These are phyloP conservation scores for Rhyacophila evoluta DNA, from an alignment of 2,888 invertebrate species.

Conservation along the genomic window DNA sequence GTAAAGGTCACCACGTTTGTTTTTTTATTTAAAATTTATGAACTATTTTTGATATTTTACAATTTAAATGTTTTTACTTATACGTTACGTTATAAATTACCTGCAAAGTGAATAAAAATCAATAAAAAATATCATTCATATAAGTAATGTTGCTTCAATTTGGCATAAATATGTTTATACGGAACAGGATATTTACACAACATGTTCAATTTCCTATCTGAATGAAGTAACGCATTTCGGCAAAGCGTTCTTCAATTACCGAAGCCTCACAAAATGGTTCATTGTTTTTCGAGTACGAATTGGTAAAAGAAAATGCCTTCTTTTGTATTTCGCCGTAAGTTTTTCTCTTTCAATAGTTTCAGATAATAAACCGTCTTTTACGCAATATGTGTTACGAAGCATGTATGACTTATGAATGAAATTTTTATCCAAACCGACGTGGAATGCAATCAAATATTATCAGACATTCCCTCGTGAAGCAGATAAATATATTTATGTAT, in stretches of 20 bases:
- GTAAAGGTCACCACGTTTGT: too few species aligned
- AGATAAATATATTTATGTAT: too few species aligned
- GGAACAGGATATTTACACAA: not conserved
- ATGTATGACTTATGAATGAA: not conserved
- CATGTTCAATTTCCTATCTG: not conserved
- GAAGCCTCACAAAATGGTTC: constrained; percentile 14
- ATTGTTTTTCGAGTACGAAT: not conserved
- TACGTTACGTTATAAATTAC: too few species aligned
- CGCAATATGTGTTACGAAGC: not conserved
- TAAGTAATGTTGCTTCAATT: too few species aligned
- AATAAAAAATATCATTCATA: too few species aligned
- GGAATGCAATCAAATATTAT: not conserved
- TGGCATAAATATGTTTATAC: not conserved
- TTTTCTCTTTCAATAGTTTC: not conserved
- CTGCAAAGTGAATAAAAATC: too few species aligned
- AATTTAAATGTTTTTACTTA: too few species aligned
- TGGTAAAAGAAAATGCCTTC: not conserved
- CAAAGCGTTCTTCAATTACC: constrained; percentile 5
- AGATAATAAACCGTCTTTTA: not conserved
- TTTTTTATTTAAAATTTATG: too few species aligned
- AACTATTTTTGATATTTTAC: too few species aligned
- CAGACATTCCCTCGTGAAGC: too few species aligned
- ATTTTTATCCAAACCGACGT: not conserved
- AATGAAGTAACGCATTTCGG: not conserved
- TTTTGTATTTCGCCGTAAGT: not conserved